These are phyloP conservation scores for Gallinago stenura DNA, from an alignment of 2,797 vertebrate species.

Conservation along the genomic window DNA sequence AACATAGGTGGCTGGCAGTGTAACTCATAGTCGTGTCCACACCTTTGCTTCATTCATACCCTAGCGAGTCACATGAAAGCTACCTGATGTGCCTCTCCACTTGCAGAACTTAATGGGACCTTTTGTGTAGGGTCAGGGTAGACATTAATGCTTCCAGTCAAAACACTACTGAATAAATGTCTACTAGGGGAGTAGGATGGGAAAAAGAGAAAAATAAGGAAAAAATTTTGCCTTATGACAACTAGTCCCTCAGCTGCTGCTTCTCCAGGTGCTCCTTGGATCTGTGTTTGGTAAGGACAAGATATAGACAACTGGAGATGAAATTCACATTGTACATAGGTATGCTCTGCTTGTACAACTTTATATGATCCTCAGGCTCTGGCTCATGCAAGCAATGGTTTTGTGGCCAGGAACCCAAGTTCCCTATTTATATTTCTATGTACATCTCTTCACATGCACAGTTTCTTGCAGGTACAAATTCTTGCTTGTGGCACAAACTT, in stretches of 20 bases:
- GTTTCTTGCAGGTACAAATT: not conserved
- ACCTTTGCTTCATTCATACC: not conserved
- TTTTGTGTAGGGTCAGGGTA: not conserved
- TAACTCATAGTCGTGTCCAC: not conserved
- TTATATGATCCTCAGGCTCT: not conserved
- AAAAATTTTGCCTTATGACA: not conserved
- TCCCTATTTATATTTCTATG: not conserved
- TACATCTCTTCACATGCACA: not conserved
- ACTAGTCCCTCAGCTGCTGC: not conserved
- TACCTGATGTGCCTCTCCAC: not conserved
- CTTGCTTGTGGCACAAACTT: not conserved
- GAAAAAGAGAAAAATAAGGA: not conserved
- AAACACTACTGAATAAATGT: not conserved
- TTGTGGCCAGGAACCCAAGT: not conserved
- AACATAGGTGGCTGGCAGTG: not conserved
- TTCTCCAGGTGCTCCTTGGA: not conserved
- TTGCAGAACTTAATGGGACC: not conserved
- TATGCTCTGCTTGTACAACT: not conserved
- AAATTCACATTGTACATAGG: not conserved
- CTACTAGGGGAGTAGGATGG: not conserved
- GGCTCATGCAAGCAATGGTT: not conserved
- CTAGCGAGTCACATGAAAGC: not conserved
- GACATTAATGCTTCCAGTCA: not conserved
- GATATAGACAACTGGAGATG: not conserved
- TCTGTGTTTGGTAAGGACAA: not conserved